Evolutionary conservation across 1,140 invertebrate species (phyloP), one percentile per base, ranked within the genome.

Genomic region (Tribolium madens): DNA sequence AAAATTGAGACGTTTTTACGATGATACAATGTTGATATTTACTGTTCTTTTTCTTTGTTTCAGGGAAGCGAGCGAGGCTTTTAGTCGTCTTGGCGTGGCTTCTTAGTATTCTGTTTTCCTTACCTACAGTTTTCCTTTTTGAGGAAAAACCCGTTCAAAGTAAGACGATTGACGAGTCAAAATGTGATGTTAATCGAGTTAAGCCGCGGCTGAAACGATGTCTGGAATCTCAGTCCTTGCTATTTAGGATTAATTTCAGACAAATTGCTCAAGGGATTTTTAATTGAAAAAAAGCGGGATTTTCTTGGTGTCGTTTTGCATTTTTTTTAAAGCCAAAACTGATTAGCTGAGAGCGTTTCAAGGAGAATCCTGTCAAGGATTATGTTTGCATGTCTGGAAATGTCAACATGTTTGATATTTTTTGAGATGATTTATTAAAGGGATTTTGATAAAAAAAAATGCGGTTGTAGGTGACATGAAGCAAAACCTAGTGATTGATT

Each of bases 41-140:
- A 64, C 31, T 64, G 12, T 10, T 64, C 1, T 5, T 26, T 21
- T 64, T 64, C n/a, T 72, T 79, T 83, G 73, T 86, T 88, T 9
- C 86, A 97, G 95, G 94, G 93, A 91, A 92, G 86, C 89, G 96
- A 81, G 95, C 95, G 0, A 89, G 92, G 80, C 87, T 91, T 47
- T 87, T 98, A 52, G 92, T 97, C 1, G 88, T 90, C 0, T 88
- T 91, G 2, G 95, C 96, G 0, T 98, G 96, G 96, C 78, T 92
- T 0, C 87, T 96, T 7, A 96, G 95, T 57, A 90, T 92, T 0
- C 53, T 97, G 5, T 97, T 98, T 84, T 95, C 96, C 0, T 87
- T 93, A 10, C 96, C 96, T 9, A 92, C 95, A 7, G 87, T 97
- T 13, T 91, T 96, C 79, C 87, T 97, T 0, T 97, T 95, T 82